Evolutionary conservation across 2,888 invertebrate species (phyloP), one percentile per base, ranked within the genome.

Genomic region (Lutraria lutraria): DNA sequence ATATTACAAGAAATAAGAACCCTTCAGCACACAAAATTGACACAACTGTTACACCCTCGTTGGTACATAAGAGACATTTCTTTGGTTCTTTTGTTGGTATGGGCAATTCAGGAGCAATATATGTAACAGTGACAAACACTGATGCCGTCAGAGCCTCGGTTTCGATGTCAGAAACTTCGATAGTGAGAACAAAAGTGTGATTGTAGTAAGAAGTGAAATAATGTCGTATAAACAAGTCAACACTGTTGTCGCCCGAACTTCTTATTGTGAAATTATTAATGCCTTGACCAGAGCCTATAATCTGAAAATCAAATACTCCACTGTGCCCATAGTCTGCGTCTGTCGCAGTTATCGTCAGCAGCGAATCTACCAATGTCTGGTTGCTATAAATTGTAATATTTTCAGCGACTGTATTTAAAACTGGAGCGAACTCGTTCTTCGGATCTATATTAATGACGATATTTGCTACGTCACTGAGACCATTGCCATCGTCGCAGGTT

Each of bases 381-480:
- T 81, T 86, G 16, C 76, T 82, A 31, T 86, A 89, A 0, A 89
- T 89, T 53, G 56, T 83, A 13, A 84, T 54, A 80, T 83, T 79
- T 60, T 29, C 72, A 29, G 76, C 68, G 0, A 56, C 81, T 31
- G 80, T 81, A 19, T 76, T 89, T 43, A 72, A 54, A 8, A 72
- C 86, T 15, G 90, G 90, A 2, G 88, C 79, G 53, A 86, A 88
- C 81, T 90, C 90, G 72, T 90, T 90, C 8, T 83, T 81, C 8
- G 81, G 56, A 52, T 56, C 68, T 8, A 90, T 81, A n/a, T 82
- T 60, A 0, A 90, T 56, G 13, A 63, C 79, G 0, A 90, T 25
- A 43, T 76, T 83, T 31, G 79, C 83, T 0, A 83, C 12, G 80
- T 81, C 81, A 56, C 60, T 52, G 0, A 90, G 81, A 0, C 88